A percentile compares a stretch with the other conserved stretches of the same genome.
These are phyloP conservation scores for Lutjanus erythropterus DNA, from an alignment of 2,113 vertebrate genomes.

Conservation along the genomic window DNA sequence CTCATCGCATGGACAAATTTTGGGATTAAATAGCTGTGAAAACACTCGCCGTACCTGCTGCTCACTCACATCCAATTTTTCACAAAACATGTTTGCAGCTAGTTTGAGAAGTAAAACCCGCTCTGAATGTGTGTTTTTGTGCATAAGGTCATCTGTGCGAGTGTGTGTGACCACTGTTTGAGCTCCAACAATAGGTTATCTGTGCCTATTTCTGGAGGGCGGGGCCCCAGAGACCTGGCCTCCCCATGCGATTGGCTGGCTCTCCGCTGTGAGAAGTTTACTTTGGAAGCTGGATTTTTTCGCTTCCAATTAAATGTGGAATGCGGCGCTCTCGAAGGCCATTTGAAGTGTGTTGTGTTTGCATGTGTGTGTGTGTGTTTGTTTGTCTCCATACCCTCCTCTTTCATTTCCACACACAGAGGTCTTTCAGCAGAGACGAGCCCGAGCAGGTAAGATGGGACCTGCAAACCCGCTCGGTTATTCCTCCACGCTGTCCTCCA, in stretches of 20 bases:
- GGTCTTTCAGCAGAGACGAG: constrained; percentile 56
- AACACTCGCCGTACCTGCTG: constrained; percentile 54
- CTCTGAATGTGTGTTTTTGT: constrained; percentile 61
- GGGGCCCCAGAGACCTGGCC: constrained; percentile 67
- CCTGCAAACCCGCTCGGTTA: constrained; percentile 29
- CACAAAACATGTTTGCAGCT: constrained; percentile 65
- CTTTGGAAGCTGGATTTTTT: constrained; percentile 76
- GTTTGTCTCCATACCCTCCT: constrained; percentile 58
- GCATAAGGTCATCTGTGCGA: constrained; percentile 33
- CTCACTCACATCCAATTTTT: constrained; percentile 35
- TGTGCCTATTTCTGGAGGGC: constrained; percentile 74
- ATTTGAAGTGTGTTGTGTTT: constrained; percentile 76
- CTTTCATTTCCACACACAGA: constrained; percentile 74
- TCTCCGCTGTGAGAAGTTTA: constrained; percentile 72
- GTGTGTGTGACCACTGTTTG: constrained; percentile 61
- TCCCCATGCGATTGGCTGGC: constrained; percentile 69
- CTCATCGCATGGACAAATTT: constrained; percentile 22
- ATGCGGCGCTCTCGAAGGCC: constrained; percentile 79
- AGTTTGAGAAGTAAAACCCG: constrained; percentile 33
- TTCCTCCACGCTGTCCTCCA: constrained; percentile 10
- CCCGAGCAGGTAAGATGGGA: constrained; percentile 64
- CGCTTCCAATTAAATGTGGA: constrained; percentile 83
- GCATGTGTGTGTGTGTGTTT: constrained; percentile 45
- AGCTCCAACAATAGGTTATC: constrained; percentile 79
- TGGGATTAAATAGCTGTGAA: constrained; percentile 59